Conservation (phyloP, 2,888 invertebrate species). For the Drosophila rubida region DNA sequence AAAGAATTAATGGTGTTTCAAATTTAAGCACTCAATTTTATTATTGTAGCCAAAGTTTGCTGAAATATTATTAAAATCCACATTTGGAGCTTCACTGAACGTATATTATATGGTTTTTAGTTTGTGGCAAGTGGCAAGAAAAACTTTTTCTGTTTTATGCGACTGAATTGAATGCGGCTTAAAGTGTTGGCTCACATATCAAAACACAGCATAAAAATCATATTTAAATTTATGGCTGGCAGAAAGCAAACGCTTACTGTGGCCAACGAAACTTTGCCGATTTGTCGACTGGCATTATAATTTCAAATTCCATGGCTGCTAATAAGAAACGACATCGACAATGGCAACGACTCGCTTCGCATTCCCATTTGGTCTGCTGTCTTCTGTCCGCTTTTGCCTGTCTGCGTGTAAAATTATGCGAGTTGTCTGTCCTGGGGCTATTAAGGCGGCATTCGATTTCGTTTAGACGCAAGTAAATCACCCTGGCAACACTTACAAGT, state of each 20-base stretch:
- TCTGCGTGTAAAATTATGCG: constrained; percentile 70
- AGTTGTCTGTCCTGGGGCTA: constrained; percentile 72
- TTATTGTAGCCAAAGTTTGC: background rate
- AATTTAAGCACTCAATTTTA: constrained; percentile 4
- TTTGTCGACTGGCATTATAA: constrained; percentile 69
- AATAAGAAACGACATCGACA: constrained; percentile 55
- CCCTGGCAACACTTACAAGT: constrained; percentile 76
- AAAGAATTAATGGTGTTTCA: constrained; percentile 3
- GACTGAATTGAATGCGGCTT: constrained; percentile 11
- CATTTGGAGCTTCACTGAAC: constrained; percentile 34
- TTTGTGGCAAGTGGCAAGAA: constrained; percentile 29
- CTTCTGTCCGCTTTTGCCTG: constrained; percentile 32
- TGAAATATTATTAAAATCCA: constrained; percentile 43
- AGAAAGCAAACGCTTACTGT: constrained; percentile 43
- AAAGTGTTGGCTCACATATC: constrained; percentile 64
- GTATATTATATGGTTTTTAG: constrained; percentile 34
- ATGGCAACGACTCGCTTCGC: constrained; percentile 1
- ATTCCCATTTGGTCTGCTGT: background rate
- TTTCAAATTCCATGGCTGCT: constrained; percentile 67
- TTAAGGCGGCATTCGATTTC: constrained; percentile 80
- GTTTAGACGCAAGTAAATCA: constrained; percentile 71
- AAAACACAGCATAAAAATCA: constrained; percentile 66
- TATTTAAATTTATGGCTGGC: constrained; percentile 67
- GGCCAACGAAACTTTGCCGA: constrained; percentile 61
- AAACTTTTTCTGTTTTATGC: constrained; percentile 47